Evolutionary conservation across 2,797 vertebrate species (phyloP).

Genomic region (Coracias cyanogaster): DNA sequence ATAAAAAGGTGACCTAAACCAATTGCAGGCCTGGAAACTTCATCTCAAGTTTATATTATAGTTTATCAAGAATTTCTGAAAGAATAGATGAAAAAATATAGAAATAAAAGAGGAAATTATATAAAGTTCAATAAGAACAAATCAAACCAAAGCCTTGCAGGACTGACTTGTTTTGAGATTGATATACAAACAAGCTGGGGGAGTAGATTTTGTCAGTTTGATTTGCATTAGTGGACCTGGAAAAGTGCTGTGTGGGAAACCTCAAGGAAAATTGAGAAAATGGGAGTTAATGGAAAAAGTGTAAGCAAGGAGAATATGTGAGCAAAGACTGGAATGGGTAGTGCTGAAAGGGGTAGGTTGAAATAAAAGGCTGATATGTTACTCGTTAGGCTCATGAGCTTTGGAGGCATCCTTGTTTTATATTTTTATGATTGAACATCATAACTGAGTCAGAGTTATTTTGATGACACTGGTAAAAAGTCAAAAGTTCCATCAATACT

Average conservation of each 20-base stretch:
- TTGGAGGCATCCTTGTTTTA: not conserved
- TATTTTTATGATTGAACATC: not conserved
- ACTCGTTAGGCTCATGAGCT: not conserved
- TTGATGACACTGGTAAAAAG: not conserved
- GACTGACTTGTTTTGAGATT: not conserved
- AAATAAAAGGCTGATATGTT: not conserved
- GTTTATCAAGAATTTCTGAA: not conserved
- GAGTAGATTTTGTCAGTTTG: not conserved
- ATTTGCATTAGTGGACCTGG: not conserved
- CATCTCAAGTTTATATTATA: not conserved
- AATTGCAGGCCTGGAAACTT: not conserved
- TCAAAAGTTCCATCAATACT: not conserved
- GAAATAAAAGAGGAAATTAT: not conserved
- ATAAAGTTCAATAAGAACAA: not conserved
- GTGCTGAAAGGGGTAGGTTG: not conserved
- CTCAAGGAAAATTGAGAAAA: not conserved
- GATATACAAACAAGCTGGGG: not conserved
- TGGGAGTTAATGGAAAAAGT: not conserved
- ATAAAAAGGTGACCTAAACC: not conserved
- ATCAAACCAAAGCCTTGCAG: not conserved
- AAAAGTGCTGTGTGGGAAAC: not conserved
- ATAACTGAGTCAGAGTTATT: not conserved
- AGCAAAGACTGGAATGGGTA: not conserved
- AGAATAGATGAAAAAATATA: not conserved
- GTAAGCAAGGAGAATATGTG: not conserved